These are phyloP conservation scores for Cherax quadricarinatus DNA, from an alignment of 1,140 invertebrate genomes.

Conservation along the genomic window DNA sequence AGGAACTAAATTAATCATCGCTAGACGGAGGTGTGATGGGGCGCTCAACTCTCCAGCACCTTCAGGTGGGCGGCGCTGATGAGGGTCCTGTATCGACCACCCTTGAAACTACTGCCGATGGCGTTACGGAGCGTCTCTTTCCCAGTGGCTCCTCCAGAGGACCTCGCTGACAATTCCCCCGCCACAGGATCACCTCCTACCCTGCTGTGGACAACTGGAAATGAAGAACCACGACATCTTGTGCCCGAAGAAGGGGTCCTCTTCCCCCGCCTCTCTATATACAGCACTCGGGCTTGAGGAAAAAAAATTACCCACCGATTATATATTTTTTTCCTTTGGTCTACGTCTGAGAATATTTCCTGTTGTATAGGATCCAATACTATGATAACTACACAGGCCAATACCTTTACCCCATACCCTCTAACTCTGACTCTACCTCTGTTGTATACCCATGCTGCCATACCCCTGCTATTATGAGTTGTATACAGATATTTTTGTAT, in stretches of 20 bases:
- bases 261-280: too few relatives aligned
- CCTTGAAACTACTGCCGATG: too few relatives aligned
- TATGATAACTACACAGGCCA: not conserved
- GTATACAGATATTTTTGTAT: slow-evolving; percentile 8
- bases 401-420: not conserved
- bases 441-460: not conserved
- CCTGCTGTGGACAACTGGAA: not conserved
- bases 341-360: not conserved
- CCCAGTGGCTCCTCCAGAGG: not conserved
- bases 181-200: not conserved
- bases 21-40: too few relatives aligned
- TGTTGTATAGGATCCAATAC: not conserved
- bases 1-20: too few relatives aligned
- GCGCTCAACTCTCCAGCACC: too few relatives aligned
- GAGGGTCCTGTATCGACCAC: too few relatives aligned
- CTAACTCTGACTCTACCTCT: not conserved
- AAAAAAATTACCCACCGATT: not conserved
- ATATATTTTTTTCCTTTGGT: not conserved
- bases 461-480: not conserved
- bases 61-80: too few relatives aligned
- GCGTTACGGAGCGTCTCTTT: not conserved
- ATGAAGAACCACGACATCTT: too few relatives aligned
- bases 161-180: too few relatives aligned
- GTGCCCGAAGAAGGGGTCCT: too few relatives aligned
- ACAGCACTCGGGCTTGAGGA: not conserved